phyloP scores from a whole-genome alignment of 2,888 invertebrate species.

The Onthophagus sagittarius region DNA sequence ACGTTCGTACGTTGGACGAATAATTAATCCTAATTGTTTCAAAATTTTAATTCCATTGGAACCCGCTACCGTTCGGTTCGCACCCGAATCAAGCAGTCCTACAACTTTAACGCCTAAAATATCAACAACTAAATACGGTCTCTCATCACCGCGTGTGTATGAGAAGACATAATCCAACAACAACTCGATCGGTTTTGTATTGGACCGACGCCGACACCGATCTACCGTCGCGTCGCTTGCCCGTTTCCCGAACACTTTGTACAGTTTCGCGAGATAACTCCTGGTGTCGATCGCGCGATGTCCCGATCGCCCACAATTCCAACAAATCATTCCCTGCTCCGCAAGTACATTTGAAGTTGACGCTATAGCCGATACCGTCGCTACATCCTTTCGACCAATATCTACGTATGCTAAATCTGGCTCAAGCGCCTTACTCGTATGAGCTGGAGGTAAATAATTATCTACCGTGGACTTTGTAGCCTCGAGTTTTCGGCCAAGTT shows the following conservation, averaged over 20 bases:
- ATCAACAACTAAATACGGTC: slow-evolving; percentile 14
- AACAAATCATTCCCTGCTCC: neutral
- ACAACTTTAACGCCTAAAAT: slow-evolving; percentile 2
- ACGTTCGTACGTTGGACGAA: neutral
- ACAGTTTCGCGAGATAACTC: neutral
- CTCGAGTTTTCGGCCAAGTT: slow-evolving; percentile 20
- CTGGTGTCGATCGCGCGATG: neutral
- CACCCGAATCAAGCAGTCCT: slow-evolving; percentile 19
- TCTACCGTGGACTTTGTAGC: slow-evolving; percentile 14
- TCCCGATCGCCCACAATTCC: neutral
- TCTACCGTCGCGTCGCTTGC: too few relatives aligned
- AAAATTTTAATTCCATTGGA: neutral
- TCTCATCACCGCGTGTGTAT: too few relatives aligned
- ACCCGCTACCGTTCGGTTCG: slow-evolving; percentile 12
- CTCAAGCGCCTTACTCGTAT: slow-evolving; percentile 12
- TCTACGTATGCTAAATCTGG: slow-evolving; percentile 23
- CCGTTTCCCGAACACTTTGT: too few relatives aligned
- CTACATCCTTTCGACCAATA: too few relatives aligned
- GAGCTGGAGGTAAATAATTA: slow-evolving; percentile 3
- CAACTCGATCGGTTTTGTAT: too few relatives aligned
- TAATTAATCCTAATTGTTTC: neutral
- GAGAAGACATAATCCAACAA: too few relatives aligned
- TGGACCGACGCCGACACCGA: too few relatives aligned
- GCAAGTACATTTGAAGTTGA: neutral
- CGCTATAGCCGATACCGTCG: neutral